Evolutionary conservation across 2,113 vertebrate species (phyloP).

Genomic region (Charadrius vociferus): DNA sequence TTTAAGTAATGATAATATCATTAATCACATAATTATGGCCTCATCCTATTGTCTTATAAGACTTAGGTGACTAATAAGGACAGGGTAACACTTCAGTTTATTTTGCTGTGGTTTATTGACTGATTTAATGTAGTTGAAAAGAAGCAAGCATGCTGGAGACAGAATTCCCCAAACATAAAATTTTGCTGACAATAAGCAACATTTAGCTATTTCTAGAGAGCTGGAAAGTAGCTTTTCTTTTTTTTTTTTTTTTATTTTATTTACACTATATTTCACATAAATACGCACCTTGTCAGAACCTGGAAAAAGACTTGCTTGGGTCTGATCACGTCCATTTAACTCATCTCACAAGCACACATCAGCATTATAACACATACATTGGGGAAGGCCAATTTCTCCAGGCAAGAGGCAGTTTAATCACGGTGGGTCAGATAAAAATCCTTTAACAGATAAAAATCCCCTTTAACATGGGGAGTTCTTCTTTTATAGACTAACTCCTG

Average conservation of each 20-base stretch:
- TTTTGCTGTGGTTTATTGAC: background rate
- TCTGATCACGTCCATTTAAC: background rate
- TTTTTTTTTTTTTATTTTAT: background rate
- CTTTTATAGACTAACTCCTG: background rate
- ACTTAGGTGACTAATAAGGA: background rate
- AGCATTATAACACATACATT: background rate
- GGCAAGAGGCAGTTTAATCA: background rate
- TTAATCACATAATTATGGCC: conserved; percentile 2
- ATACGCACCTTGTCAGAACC: background rate
- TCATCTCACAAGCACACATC: background rate
- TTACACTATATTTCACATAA: background rate
- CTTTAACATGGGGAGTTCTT: background rate
- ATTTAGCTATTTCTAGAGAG: background rate
- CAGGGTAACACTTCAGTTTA: background rate
- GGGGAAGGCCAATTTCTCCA: background rate
- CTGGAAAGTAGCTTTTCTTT: background rate
- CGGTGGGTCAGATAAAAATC: background rate
- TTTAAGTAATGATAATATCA: background rate
- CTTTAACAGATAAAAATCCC: no score
- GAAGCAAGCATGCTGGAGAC: background rate
- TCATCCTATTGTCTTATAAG: background rate
- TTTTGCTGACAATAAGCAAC: background rate
- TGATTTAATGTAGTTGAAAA: background rate
- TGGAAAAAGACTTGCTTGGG: background rate
- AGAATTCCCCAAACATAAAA: background rate